Conservation (phyloP, 1,140 invertebrate species). For the Drosophila repletoides region DNA sequence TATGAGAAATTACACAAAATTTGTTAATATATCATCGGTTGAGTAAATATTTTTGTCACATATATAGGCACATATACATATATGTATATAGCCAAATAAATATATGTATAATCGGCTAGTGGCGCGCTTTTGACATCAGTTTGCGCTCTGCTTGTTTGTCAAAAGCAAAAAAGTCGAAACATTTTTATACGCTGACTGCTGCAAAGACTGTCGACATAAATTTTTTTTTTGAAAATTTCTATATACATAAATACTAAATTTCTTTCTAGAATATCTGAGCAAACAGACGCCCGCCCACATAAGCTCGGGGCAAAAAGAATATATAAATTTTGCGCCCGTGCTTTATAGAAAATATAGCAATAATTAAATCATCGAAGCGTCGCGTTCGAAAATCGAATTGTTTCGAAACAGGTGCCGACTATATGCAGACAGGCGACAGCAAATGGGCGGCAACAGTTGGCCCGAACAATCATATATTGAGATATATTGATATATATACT, state of each 20-base stretch:
- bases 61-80: not conserved
- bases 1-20: constrained; percentile 63
- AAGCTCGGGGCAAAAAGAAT: not conserved
- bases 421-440: constrained; percentile 39
- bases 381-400: constrained; percentile 68
- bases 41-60: constrained; percentile 35
- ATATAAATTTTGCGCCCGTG: constrained; percentile 21
- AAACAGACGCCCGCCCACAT: constrained; percentile 50
- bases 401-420: constrained; percentile 70
- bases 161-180: constrained; percentile 20
- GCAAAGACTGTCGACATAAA: constrained; percentile 29
- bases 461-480: constrained; percentile 6
- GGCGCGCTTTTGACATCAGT: constrained; percentile 70
- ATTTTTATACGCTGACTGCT: constrained; percentile 31
- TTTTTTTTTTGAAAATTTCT: constrained; percentile 9
- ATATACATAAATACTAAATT: constrained; percentile 44
- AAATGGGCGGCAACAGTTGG: constrained; percentile 68
- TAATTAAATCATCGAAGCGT: constrained; percentile 76
- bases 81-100: not conserved
- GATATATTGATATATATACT: not conserved
- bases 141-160: constrained; percentile 59
- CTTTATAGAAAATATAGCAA: constrained; percentile 51
- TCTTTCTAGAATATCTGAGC: constrained; percentile 29
- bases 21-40: constrained; percentile 58
- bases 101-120: not conserved